Conservation (phyloP, 92 coral and sea anemone species). For the Phymanthus crucifer region DNA sequence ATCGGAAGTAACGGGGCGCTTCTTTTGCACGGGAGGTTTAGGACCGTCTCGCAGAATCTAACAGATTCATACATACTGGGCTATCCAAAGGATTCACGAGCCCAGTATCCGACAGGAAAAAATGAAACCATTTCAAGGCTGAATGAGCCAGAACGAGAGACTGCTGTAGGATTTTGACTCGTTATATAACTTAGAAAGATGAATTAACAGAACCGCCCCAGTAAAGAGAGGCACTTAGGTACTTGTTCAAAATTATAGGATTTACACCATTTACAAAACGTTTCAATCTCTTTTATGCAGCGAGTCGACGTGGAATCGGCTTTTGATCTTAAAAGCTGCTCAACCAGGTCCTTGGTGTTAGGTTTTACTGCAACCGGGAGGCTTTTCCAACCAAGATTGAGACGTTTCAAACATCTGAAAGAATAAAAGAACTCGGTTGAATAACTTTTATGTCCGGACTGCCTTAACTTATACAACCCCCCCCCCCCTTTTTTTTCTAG, state of each 20-base stretch:
- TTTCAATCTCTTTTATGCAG: not conserved
- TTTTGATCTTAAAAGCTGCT: not conserved
- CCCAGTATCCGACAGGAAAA: not conserved
- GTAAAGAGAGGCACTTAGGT: no score
- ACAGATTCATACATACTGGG: not conserved
- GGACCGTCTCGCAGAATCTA: not conserved
- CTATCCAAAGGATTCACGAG: constrained; percentile 3
- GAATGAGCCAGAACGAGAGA: not conserved
- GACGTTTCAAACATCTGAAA: constrained; percentile 21
- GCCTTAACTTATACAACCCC: not conserved
- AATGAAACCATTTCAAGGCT: not conserved
- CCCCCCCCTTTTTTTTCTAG: no score
- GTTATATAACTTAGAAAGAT: not conserved
- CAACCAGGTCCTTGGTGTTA: not conserved
- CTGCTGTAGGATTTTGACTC: not conserved
- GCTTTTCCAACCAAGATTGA: not conserved
- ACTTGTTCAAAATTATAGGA: no score
- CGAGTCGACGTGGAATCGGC: not conserved
- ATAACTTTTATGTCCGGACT: not conserved
- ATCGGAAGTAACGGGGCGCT: constrained; percentile 20
- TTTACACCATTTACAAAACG: no score
- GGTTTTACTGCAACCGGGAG: not conserved
- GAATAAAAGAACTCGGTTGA: not conserved
- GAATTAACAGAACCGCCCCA: no score
- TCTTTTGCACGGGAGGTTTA: not conserved